Evolutionary conservation across 2,113 vertebrate species (phyloP).

Genomic region (Thalassarche chlororhynchos): DNA sequence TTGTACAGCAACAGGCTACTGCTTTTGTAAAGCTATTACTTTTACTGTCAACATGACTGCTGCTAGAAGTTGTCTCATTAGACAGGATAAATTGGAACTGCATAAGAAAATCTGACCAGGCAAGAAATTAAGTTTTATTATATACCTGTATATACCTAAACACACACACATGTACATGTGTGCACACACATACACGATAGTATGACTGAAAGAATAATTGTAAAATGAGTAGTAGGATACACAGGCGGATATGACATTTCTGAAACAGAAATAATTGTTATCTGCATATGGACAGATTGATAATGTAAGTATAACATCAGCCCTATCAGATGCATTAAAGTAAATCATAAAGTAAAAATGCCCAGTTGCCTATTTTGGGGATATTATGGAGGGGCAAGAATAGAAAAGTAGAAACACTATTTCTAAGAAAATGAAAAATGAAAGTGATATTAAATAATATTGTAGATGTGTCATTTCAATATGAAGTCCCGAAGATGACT

Average conservation of each 20-base stretch:
- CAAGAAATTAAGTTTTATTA: background rate
- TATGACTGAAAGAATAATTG: background rate
- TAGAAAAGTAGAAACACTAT: background rate
- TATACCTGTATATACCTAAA: background rate
- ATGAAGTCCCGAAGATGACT: background rate
- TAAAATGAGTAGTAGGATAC: background rate
- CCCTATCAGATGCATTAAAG: background rate
- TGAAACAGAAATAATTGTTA: background rate
- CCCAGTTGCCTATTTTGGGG: background rate
- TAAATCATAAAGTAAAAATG: background rate
- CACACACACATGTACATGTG: background rate
- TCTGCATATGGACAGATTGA: background rate
- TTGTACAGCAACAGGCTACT: constrained; percentile 70
- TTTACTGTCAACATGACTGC: constrained; percentile 75
- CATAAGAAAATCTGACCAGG: constrained; percentile 53
- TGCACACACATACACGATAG: background rate
- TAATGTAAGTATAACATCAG: background rate
- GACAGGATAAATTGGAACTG: constrained; percentile 71
- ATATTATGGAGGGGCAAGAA: background rate
- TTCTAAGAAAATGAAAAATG: background rate
- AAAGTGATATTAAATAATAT: background rate
- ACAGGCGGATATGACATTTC: background rate
- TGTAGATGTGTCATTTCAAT: background rate
- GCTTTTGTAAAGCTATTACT: constrained; percentile 80
- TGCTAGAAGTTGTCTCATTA: constrained; percentile 76